Evolutionary conservation across 2,888 invertebrate species (phyloP), one percentile per base, ranked within the genome.

Genomic region (Disparrhopalites patrizii): DNA sequence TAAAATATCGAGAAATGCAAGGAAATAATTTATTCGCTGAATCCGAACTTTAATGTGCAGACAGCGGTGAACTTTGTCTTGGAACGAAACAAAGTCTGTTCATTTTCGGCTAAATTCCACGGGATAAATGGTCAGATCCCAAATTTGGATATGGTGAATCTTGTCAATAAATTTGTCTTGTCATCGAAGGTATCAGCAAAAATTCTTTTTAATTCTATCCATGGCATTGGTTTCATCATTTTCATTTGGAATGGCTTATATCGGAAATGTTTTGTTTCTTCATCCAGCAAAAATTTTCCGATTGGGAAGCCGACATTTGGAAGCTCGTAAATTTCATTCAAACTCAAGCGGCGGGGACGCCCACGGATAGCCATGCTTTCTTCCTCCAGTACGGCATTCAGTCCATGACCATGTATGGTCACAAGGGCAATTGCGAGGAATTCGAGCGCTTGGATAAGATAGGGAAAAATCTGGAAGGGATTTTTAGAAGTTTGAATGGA

Each of bases 41-140:
- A n/a, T n/a, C n/a, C n/a, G n/a, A n/a, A n/a, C n/a, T n/a, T n/a
- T n/a, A n/a, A n/a, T 33, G n/a, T 65, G 3, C 80, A 96, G 81
- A 97, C 96, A 13, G 96, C 96, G 0, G 85, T 98, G 15, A 95
- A 95, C 82, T 84, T 97, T 88, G 91, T 78, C 84, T 86, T 27
- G 84, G 86, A 71, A 86, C 85, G 77, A 84, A 89, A 72, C 87
- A 85, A 76, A 76, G 52, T 77, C 79, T 55, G 77, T 76, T 70
- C 86, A 86, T 76, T 82, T 91, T 60, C 69, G 10, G 75, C 94
- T 0, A 90, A 90, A 80, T 85, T 94, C 30, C 93, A 94, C 81
- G 97, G 97, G 0, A 79, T 98, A 15, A 99, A 99, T 79, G 99
- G 99, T 0, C 97, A 97, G 78, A 81, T 99, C 57, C 97, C 99